phyloP scores from a whole-genome alignment of 2,113 vertebrate species.

The Nannospalax galili region DNA sequence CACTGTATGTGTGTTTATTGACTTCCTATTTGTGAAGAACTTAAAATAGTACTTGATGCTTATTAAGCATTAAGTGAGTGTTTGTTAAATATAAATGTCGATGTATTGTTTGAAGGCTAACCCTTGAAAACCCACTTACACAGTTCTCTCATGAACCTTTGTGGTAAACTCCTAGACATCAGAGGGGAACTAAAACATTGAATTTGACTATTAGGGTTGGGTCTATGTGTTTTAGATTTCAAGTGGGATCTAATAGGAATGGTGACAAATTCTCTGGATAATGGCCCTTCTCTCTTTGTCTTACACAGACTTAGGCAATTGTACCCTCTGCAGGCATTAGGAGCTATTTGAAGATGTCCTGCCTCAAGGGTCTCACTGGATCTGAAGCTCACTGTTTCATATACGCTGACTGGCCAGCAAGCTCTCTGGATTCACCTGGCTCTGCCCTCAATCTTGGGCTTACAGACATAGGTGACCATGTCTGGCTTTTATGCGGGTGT shows the following conservation, averaged over 20 bases:
- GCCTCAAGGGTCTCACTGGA: neutral
- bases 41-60: constrained; percentile 2
- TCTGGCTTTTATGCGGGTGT: too few relatives aligned
- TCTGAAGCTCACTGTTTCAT: too few relatives aligned
- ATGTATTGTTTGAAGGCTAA: neutral
- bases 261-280: constrained; percentile 29
- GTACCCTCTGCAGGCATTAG: neutral
- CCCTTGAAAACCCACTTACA: neutral
- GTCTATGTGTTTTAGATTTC: neutral
- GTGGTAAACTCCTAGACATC: neutral
- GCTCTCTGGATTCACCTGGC: too few relatives aligned
- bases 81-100: neutral
- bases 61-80: neutral
- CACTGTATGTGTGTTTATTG: neutral
- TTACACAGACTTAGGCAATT: neutral
- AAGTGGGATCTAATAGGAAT: neutral
- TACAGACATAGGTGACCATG: too few relatives aligned
- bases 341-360: constrained; percentile 55
- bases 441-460: too few relatives aligned
- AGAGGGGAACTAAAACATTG: neutral
- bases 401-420: too few relatives aligned
- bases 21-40: constrained; percentile 24
- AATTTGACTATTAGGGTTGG: neutral
- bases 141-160: neutral
- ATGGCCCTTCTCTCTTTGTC: neutral